Conservation (phyloP, 2,888 invertebrate genomes). For the Xanthorhoe designata region DNA sequence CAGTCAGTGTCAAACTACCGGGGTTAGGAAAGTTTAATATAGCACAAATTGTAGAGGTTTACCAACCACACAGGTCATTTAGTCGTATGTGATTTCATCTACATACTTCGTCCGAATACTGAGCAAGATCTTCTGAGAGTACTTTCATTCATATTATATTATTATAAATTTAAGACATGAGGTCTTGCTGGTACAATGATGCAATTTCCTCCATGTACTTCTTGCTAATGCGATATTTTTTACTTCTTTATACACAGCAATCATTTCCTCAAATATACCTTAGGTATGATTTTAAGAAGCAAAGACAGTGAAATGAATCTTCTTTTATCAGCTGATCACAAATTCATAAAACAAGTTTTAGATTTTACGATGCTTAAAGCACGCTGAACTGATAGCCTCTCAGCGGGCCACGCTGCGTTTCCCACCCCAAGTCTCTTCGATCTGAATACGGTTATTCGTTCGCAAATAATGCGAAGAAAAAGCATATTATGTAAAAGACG, state of each 20-base stretch:
- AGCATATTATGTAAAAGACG: slow-evolving; percentile 46
- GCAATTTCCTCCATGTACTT: too few species aligned
- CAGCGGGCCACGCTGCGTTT: not conserved
- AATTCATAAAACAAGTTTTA: not conserved
- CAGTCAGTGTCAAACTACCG: not conserved
- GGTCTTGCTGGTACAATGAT: too few species aligned
- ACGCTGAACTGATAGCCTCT: not conserved
- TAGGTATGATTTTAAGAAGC: not conserved
- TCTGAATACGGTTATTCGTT: slow-evolving; percentile 30
- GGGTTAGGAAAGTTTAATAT: not conserved
- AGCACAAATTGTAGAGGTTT: not conserved
- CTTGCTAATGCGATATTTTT: too few species aligned
- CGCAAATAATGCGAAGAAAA: slow-evolving; percentile 39
- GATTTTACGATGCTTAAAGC: not conserved
- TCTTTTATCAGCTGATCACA: not conserved
- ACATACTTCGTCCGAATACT: not conserved
- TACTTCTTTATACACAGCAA: too few species aligned
- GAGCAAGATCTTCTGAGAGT: not conserved
- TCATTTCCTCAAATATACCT: too few species aligned
- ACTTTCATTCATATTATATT: too few species aligned
- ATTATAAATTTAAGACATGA: too few species aligned
- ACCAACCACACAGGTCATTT: not conserved
- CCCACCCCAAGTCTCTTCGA: slow-evolving; percentile 4
- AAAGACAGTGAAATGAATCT: not conserved
- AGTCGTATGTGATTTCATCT: not conserved